Evolutionary conservation across 1,140 invertebrate species (phyloP).

Genomic region (Matsumurasca onukii): DNA sequence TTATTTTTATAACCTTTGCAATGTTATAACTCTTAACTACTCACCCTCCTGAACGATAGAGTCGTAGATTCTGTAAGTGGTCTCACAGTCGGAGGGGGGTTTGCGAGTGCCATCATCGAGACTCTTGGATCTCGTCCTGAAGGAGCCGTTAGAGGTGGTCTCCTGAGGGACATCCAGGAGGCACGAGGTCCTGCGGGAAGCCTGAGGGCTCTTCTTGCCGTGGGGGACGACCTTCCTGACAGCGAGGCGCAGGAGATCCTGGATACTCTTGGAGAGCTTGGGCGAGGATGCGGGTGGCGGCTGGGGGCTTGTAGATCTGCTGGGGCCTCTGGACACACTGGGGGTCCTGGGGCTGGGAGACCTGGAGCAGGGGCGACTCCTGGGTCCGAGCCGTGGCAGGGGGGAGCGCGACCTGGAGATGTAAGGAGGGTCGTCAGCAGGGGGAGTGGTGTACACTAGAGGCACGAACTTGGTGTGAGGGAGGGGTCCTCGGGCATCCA

Average conservation of each 20-base stretch:
- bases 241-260: slow-evolving; percentile 34
- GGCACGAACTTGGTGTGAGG: slow-evolving; percentile 10
- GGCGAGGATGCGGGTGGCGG: neutral
- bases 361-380: slow-evolving; percentile 28
- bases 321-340: slow-evolving; percentile 1
- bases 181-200: slow-evolving; percentile 30
- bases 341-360: slow-evolving; percentile 12
- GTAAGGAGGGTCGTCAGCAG: slow-evolving; percentile 26
- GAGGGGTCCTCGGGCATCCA: neutral
- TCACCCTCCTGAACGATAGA: slow-evolving; percentile 75
- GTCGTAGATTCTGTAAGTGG: slow-evolving; percentile 79
- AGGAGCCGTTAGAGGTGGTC: slow-evolving; percentile 55
- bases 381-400: slow-evolving; percentile 19
- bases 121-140: slow-evolving; percentile 72
- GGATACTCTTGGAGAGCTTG: slow-evolving; percentile 33
- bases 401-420: slow-evolving; percentile 31
- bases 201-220: slow-evolving; percentile 20
- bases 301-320: slow-evolving; percentile 15
- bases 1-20: no score
- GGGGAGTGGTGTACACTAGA: slow-evolving; percentile 26
- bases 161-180: slow-evolving; percentile 42
- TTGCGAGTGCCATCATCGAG: slow-evolving; percentile 60
- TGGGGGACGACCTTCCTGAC: slow-evolving; percentile 5
- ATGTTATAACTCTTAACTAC: no score
- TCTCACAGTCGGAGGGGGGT: slow-evolving; percentile 64